Evolutionary conservation across 1,140 invertebrate species (phyloP).

Genomic region (Penaeus indicus): DNA sequence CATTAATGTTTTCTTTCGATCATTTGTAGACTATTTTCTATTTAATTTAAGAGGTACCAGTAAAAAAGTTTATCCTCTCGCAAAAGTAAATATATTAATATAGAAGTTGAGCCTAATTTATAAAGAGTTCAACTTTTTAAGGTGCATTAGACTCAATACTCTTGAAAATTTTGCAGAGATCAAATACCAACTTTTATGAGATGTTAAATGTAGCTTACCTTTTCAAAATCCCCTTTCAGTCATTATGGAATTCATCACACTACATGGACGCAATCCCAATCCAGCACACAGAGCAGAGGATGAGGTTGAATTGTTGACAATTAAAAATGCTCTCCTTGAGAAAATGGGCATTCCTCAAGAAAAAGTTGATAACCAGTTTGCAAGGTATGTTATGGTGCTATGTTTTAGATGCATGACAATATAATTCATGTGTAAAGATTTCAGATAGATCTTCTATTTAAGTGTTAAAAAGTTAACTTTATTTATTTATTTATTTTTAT

Average conservation of each 20-base stretch:
- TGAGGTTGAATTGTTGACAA: conserved; percentile 74
- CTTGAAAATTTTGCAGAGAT: no score
- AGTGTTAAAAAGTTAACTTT: neutral
- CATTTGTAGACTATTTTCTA: no score
- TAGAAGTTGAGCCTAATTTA: no score
- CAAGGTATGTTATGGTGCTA: conserved; percentile 72
- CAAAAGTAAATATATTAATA: no score
- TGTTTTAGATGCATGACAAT: neutral
- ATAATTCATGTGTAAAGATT: neutral
- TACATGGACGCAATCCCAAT: conserved; percentile 78
- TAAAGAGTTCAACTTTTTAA: no score
- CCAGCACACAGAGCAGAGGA: conserved; percentile 77
- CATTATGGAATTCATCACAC: conserved; percentile 82
- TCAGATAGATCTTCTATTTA: neutral
- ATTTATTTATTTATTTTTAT: neutral
- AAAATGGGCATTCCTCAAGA: conserved; percentile 70
- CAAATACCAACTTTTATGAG: no score
- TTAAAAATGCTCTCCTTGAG: conserved; percentile 77
- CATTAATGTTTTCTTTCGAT: no score
- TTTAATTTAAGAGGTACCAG: no score
- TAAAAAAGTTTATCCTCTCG: no score
- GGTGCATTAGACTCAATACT: no score
- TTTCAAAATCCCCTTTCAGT: conserved; percentile 71
- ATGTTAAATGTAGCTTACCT: no score
- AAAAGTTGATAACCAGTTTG: conserved; percentile 72